A percentile compares a stretch with the other conserved stretches of the same genome.
Conservation (phyloP, 2,888 invertebrate genomes). For the Chaetogeoica ovagalla region DNA sequence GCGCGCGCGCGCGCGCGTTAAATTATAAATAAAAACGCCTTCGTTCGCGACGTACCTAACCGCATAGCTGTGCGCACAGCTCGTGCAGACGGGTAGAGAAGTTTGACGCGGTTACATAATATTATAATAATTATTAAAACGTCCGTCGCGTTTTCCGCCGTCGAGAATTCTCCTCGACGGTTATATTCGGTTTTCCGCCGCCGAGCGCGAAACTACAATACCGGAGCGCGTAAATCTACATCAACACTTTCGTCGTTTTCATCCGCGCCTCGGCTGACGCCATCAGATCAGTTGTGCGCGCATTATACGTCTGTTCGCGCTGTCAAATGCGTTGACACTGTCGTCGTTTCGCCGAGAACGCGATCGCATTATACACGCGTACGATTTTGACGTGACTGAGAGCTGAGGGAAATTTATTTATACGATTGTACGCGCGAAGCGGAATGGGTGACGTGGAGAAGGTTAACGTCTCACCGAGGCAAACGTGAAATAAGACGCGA, state of each 20-base stretch:
- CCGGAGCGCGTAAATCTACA: background rate
- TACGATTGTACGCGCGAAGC: background rate
- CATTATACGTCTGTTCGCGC: background rate
- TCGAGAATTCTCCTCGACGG: background rate
- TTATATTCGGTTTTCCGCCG: background rate
- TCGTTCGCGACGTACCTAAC: background rate
- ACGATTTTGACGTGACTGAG: background rate
- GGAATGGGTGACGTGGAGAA: background rate
- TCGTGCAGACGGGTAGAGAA: background rate
- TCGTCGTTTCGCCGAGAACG: background rate
- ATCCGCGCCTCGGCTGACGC: background rate
- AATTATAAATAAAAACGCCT: background rate
- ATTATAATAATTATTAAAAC: too few relatives aligned
- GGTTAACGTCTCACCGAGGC: background rate
- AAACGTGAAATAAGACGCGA: background rate
- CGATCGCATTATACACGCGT: background rate
- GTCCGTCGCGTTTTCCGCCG: background rate
- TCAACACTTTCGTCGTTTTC: background rate
- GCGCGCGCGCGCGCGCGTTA: background rate
- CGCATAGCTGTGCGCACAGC: too few relatives aligned
- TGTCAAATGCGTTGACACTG: conserved; percentile 12
- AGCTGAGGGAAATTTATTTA: background rate
- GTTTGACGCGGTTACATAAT: too few relatives aligned
- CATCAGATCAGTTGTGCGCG: background rate
- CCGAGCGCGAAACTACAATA: background rate